Percentiles rank a stretch among this genome's conserved stretches.
These are phyloP conservation scores for Drosophila fungiperda DNA, from an alignment of 2,888 invertebrate species.

Conservation along the genomic window DNA sequence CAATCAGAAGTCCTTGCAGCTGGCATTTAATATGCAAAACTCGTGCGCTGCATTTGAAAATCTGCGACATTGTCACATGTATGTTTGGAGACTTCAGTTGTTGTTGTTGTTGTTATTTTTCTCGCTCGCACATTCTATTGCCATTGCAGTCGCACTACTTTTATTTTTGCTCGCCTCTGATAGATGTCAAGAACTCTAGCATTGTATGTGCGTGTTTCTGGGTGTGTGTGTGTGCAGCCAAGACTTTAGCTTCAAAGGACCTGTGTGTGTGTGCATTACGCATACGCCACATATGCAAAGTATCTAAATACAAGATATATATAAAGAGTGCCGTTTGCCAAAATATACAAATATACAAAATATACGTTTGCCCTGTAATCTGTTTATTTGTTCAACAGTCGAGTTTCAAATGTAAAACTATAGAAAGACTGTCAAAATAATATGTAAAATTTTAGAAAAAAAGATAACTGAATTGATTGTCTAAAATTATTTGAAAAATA, in stretches of 20 bases:
- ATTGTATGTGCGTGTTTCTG: constrained; percentile 7
- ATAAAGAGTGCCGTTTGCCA: not conserved
- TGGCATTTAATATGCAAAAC: constrained; percentile 63
- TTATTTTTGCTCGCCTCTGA: not conserved
- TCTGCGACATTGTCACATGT: constrained; percentile 70
- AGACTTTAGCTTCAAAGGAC: constrained; percentile 26
- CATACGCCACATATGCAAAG: constrained; percentile 68
- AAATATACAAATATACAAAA: too few species aligned
- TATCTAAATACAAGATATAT: constrained; percentile 15
- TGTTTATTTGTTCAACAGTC: not conserved
- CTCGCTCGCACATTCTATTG: constrained; percentile 4
- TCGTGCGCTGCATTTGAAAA: constrained; percentile 61
- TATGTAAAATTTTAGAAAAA: not conserved
- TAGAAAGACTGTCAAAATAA: not conserved
- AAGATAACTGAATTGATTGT: not conserved
- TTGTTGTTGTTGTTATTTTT: constrained; percentile 10
- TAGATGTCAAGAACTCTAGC: constrained; percentile 48
- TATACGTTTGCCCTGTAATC: too few species aligned
- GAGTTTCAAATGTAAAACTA: not conserved
- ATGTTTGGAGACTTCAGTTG: constrained; percentile 12
- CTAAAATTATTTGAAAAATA: not conserved
- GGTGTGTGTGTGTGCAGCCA: not conserved
- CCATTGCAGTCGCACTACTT: not conserved
- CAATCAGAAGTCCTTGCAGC: constrained; percentile 52
- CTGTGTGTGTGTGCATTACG: constrained; percentile 52